A percentile compares a stretch with the other conserved stretches of the same genome.
These are phyloP conservation scores for Diachasma alloeum DNA, from an alignment of 1,140 invertebrate genomes.

Conservation along the genomic window DNA sequence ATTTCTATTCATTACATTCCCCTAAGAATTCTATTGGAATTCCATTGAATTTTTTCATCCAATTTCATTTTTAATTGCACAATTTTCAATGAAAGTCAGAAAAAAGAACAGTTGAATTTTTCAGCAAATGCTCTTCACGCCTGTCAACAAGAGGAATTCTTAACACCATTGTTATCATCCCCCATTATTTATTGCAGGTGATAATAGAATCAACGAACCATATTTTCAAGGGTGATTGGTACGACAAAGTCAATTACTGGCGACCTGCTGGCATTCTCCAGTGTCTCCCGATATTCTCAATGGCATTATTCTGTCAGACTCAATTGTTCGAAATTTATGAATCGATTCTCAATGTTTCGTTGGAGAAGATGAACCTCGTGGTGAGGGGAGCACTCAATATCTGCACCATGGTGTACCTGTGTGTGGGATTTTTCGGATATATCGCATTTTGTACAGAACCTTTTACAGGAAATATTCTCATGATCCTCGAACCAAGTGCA, in stretches of 20 bases:
- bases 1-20: too few species aligned
- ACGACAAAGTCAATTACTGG: slow-evolving; percentile 83
- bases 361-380: slow-evolving; percentile 89
- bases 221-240: slow-evolving; percentile 78
- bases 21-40: too few species aligned
- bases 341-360: slow-evolving; percentile 83
- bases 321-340: slow-evolving; percentile 97
- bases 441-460: slow-evolving; percentile 85
- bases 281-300: slow-evolving; percentile 93
- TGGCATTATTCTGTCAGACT: slow-evolving; percentile 96
- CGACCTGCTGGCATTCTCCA: slow-evolving; percentile 83
- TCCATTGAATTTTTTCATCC: too few species aligned
- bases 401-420: slow-evolving; percentile 86
- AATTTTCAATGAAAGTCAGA: too few species aligned
- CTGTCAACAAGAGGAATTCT: too few species aligned
- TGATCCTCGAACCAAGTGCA: slow-evolving; percentile 82
- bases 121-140: too few species aligned
- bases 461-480: slow-evolving; percentile 89
- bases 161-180: too few species aligned
- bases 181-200: too few species aligned
- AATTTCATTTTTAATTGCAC: too few species aligned
- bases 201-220: slow-evolving; percentile 79
- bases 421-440: slow-evolving; percentile 94
- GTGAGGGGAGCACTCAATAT: slow-evolving; percentile 90
- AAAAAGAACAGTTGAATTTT: too few species aligned